These are phyloP conservation scores for Allobates femoralis DNA, from an alignment of 2,797 vertebrate genomes.

Conservation along the genomic window DNA sequence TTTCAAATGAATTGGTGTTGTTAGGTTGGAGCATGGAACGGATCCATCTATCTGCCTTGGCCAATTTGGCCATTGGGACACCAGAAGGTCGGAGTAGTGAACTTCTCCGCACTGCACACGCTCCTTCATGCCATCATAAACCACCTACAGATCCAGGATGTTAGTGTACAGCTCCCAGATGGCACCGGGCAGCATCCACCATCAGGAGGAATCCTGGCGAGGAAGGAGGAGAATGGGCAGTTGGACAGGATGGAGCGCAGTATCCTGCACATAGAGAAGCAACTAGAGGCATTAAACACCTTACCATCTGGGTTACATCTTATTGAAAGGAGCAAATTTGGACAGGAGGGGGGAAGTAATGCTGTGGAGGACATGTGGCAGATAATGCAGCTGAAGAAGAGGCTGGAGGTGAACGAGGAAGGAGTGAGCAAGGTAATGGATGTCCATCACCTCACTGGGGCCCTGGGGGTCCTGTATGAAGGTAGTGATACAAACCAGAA, in stretches of 20 bases:
- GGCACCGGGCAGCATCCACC: neutral
- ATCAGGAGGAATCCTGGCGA: neutral
- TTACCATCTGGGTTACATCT: conserved; percentile 66
- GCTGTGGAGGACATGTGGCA: conserved; percentile 60
- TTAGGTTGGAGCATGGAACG: neutral
- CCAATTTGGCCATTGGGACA: conserved; percentile 78
- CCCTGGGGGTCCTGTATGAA: neutral
- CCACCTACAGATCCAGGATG: conserved; percentile 73
- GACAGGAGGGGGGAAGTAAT: fast-evolving
- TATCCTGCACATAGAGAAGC: neutral
- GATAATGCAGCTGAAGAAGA: conserved; percentile 64
- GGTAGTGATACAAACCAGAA: neutral
- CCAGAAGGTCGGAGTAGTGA: conserved; percentile 76
- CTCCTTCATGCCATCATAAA: conserved; percentile 79
- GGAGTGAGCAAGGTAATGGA: conserved; percentile 72
- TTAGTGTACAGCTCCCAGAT: conserved; percentile 60
- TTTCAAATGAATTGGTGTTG: neutral
- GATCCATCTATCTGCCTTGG: conserved; percentile 75
- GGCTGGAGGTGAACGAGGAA: conserved; percentile 67
- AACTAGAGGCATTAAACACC: conserved; percentile 54
- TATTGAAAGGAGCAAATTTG: conserved; percentile 27
- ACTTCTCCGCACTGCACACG: conserved; percentile 78
- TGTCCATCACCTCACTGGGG: neutral
- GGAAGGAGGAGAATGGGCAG: conserved; percentile 32
- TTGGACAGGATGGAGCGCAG: conserved; percentile 40